These are phyloP conservation scores for Drosophila austrosaltans DNA, from an alignment of 2,888 invertebrate genomes.

Conservation along the genomic window DNA sequence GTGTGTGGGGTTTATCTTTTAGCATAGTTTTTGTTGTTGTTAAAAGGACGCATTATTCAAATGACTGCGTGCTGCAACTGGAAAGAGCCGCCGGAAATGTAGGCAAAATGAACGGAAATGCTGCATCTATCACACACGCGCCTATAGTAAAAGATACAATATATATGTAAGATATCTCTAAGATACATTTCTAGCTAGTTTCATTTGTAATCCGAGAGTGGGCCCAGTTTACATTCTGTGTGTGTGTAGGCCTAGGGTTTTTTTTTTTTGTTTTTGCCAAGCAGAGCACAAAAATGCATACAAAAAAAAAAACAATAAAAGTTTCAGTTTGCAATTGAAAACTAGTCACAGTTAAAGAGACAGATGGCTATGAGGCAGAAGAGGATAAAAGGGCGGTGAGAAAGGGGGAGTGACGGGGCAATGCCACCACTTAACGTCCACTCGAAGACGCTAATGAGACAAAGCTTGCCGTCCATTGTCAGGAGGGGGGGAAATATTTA, in stretches of 20 bases:
- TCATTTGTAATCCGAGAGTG: conserved; percentile 67
- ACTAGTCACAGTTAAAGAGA: conserved; percentile 54
- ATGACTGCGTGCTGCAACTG: conserved; percentile 65
- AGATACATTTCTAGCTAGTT: conserved; percentile 29
- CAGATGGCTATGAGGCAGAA: neutral
- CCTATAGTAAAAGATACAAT: conserved; percentile 48
- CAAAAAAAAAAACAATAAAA: conserved; percentile 16
- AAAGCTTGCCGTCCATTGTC: conserved; percentile 61
- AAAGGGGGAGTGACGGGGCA: neutral
- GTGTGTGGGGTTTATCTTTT: conserved; percentile 29
- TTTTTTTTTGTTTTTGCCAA: conserved; percentile 70
- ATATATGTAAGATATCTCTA: conserved; percentile 44
- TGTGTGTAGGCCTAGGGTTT: conserved; percentile 25
- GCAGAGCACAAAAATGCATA: conserved; percentile 70
- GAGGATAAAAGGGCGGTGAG: neutral
- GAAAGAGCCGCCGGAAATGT: conserved; percentile 65
- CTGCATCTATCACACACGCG: conserved; percentile 66
- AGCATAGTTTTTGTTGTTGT: conserved; percentile 21
- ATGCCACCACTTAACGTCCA: conserved; percentile 57
- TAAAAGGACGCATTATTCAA: conserved; percentile 59
- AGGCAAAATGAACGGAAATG: conserved; percentile 66
- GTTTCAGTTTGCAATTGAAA: conserved; percentile 66
- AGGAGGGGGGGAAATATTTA: conserved; percentile 45
- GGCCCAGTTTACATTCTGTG: conserved; percentile 32
- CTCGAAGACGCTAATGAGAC: conserved; percentile 65